Percentiles rank a stretch among this genome's conserved stretches.
These are phyloP conservation scores for Isichthys henryi DNA, from an alignment of 2,113 vertebrate genomes.

Conservation along the genomic window DNA sequence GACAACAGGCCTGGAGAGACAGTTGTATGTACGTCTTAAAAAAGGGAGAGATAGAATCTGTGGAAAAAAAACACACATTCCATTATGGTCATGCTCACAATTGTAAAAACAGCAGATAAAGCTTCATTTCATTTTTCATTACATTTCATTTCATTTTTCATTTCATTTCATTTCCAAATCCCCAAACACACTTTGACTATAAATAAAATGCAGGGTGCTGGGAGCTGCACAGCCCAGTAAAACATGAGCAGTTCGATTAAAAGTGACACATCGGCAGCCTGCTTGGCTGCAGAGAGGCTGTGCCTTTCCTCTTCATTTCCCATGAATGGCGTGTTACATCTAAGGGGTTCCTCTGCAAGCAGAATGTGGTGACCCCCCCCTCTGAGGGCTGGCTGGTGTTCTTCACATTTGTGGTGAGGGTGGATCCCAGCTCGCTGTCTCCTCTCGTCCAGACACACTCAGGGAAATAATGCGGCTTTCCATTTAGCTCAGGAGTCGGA, in stretches of 20 bases:
- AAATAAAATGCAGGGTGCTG: background rate
- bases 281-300: background rate
- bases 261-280: background rate
- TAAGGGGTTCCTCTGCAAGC: background rate
- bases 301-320: background rate
- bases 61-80: background rate
- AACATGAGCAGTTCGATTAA: background rate
- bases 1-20: background rate
- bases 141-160: background rate
- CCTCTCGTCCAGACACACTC: background rate
- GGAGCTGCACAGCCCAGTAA: background rate
- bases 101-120: background rate
- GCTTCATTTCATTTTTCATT: background rate
- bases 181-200: background rate
- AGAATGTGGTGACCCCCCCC: no score
- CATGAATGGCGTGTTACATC: background rate
- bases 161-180: background rate
- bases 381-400: no score
- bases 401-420: background rate
- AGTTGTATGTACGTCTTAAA: background rate
- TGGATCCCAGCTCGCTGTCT: background rate
- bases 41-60: background rate
- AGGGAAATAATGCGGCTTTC: background rate
- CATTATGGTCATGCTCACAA: background rate
- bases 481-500: background rate